These are phyloP conservation scores for Sebastes vulpes DNA, from an alignment of 2,797 vertebrate species.

Conservation along the genomic window DNA sequence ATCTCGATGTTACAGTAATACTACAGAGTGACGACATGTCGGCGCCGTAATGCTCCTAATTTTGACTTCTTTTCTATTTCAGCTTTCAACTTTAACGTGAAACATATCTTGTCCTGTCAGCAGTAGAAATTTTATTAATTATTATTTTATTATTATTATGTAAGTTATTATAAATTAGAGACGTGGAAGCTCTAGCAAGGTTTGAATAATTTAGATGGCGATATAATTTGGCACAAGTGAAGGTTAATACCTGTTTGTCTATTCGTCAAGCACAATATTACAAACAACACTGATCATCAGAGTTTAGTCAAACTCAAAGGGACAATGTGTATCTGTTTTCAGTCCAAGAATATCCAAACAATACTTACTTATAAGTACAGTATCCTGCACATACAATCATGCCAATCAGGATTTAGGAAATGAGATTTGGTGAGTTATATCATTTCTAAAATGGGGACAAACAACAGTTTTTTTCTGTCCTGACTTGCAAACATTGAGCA, in stretches of 20 bases:
- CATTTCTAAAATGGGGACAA: background rate
- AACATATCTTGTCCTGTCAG: background rate
- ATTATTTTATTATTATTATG: background rate
- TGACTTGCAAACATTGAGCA: background rate
- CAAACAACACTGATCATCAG: background rate
- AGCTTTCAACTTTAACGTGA: background rate
- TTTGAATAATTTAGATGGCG: background rate
- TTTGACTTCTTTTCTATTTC: background rate
- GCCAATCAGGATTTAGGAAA: background rate
- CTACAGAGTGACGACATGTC: background rate
- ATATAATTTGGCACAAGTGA: background rate
- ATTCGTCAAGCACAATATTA: background rate
- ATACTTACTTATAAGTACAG: background rate
- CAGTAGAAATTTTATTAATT: background rate
- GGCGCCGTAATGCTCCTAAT: background rate
- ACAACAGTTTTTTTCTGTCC: background rate
- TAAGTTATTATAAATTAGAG: background rate
- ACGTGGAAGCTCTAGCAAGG: background rate
- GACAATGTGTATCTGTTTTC: background rate
- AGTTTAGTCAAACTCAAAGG: background rate
- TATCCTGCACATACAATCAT: background rate
- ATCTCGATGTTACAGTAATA: slow-evolving; percentile 14
- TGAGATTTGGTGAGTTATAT: background rate
- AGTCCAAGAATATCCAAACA: background rate
- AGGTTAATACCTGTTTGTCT: background rate